Conservation (phyloP, 2,888 invertebrate genomes). For the Pocota personata region DNA sequence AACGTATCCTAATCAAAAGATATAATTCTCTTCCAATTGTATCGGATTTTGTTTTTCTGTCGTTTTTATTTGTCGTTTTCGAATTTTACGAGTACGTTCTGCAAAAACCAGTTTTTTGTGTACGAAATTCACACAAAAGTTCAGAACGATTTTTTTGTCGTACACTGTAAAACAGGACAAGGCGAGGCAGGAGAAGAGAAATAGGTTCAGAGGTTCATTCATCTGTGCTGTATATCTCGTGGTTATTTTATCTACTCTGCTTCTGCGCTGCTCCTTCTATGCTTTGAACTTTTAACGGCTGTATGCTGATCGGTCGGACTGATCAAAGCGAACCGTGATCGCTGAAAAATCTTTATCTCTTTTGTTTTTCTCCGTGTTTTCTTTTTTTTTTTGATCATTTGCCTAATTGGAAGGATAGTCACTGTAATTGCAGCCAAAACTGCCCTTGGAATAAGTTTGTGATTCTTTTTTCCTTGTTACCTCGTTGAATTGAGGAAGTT, state of each 20-base stretch:
- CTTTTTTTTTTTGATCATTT: constrained; percentile 7
- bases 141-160: constrained; percentile 31
- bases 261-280: constrained; percentile 30
- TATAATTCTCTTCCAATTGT: background rate
- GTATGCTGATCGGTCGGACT: constrained; percentile 35
- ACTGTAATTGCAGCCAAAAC: background rate
- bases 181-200: constrained; percentile 2
- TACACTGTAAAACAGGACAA: constrained; percentile 34
- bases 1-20: background rate
- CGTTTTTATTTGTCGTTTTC: background rate
- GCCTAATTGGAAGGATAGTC: constrained; percentile 42
- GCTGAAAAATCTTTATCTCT: constrained; percentile 8
- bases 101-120: constrained; percentile 64
- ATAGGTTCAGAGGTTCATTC: constrained; percentile 64
- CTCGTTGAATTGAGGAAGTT: background rate
- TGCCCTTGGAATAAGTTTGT: background rate
- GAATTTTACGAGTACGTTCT: constrained; percentile 35
- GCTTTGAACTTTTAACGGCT: constrained; percentile 35
- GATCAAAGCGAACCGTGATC: constrained; percentile 52
- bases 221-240: constrained; percentile 37
- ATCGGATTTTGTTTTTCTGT: background rate
- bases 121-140: constrained; percentile 45
- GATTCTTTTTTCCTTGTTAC: background rate
- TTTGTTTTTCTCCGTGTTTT: background rate
- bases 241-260: constrained; percentile 1